Conservation (phyloP, 2,113 vertebrate species). For the Callochromis pleurospilus region DNA sequence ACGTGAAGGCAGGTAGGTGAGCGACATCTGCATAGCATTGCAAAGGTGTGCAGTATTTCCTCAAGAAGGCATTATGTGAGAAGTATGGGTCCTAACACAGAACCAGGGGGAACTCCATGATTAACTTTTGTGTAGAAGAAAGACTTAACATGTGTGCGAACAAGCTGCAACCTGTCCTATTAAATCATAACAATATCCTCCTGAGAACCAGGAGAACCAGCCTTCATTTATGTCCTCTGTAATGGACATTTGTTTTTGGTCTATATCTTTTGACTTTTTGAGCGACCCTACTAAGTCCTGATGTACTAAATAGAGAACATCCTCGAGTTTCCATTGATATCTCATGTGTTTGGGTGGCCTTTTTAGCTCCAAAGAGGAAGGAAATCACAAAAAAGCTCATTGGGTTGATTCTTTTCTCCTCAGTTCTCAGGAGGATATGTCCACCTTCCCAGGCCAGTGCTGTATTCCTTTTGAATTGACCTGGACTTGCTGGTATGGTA, state of each 20-base stretch:
- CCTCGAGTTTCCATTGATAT: neutral
- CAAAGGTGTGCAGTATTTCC: neutral
- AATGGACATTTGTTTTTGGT: neutral
- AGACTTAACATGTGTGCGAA: neutral
- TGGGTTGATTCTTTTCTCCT: neutral
- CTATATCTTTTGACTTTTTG: neutral
- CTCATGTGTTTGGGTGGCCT: neutral
- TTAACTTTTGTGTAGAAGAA: neutral
- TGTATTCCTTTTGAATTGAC: fast-evolving
- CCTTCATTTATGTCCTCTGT: neutral
- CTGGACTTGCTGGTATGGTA: neutral
- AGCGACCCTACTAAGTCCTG: fast-evolving
- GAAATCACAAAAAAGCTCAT: fast-evolving
- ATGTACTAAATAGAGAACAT: fast-evolving
- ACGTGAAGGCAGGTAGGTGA: neutral
- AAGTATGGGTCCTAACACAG: neutral
- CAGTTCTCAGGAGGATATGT: neutral
- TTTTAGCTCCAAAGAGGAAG: neutral
- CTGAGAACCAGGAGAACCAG: neutral
- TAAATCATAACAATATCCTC: neutral
- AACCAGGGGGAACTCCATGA: neutral
- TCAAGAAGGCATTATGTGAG: neutral
- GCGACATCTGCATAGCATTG: neutral
- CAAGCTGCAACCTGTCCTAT: neutral
- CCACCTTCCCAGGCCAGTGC: neutral